Percentiles rank a stretch among this genome's conserved stretches.
These are phyloP conservation scores for Apogon hyalosoma DNA, from an alignment of 2,797 vertebrate species.

Conservation along the genomic window DNA sequence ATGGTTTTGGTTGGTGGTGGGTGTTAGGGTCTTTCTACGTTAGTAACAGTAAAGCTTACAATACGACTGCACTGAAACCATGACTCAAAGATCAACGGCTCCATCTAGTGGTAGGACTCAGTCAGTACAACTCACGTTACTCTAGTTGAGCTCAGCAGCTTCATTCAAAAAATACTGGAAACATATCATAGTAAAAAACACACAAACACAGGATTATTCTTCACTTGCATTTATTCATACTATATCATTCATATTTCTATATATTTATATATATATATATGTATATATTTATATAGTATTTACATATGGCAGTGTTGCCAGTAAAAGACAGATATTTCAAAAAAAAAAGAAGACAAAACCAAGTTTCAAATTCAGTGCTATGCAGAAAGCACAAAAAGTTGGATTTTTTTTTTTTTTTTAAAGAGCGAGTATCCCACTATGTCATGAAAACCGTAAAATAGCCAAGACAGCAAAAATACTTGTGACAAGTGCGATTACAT, in stretches of 20 bases:
- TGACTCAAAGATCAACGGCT: too few relatives aligned
- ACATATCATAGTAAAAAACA: constrained; percentile 26
- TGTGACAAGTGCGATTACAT: constrained; percentile 14
- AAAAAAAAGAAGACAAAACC: constrained; percentile 66
- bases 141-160: too few relatives aligned
- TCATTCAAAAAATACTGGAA: too few relatives aligned
- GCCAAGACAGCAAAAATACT: constrained; percentile 34
- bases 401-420: constrained; percentile 18
- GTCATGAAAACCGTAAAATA: constrained; percentile 35
- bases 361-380: constrained; percentile 70
- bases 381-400: constrained; percentile 63
- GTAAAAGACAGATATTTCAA: constrained; percentile 70
- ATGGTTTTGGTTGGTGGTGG: too few relatives aligned
- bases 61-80: too few relatives aligned
- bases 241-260: constrained; percentile 79
- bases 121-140: too few relatives aligned
- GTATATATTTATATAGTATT: constrained; percentile 74
- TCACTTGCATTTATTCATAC: constrained; percentile 79
- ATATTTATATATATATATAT: constrained; percentile 71
- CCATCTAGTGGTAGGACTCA: too few relatives aligned
- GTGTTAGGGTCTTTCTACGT: too few relatives aligned
- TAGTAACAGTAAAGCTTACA: too few relatives aligned
- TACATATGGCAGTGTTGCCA: constrained; percentile 78
- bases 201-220: constrained; percentile 18
- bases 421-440: constrained; percentile 10